phyloP scores from a whole-genome alignment of 1,140 invertebrate genomes.

The Conus betulinus region DNA sequence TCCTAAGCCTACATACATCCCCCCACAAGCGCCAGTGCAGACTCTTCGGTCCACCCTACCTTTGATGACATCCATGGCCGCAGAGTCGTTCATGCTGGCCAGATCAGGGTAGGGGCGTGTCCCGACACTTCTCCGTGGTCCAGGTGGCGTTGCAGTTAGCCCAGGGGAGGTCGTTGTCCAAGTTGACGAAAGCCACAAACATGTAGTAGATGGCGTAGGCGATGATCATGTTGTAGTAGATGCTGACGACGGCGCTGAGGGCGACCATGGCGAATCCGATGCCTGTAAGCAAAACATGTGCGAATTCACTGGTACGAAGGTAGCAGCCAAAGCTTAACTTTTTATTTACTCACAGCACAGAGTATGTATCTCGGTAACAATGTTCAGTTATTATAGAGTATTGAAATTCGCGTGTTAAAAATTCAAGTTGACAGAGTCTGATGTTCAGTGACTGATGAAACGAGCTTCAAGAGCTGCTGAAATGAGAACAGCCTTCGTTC shows the following conservation, averaged over 20 bases:
- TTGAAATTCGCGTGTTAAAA: too few species aligned
- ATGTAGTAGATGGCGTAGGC: conserved; percentile 74
- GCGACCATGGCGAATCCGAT: conserved; percentile 70
- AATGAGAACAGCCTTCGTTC: too few species aligned
- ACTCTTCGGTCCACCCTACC: conserved; percentile 17
- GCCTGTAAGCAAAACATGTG: conserved; percentile 47
- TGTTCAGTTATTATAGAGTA: too few species aligned
- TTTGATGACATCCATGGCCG: neutral
- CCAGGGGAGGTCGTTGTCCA: conserved; percentile 65
- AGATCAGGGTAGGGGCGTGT: neutral
- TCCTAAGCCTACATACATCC: too few species aligned
- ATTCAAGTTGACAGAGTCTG: too few species aligned
- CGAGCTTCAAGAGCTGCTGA: too few species aligned
- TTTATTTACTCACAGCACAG: too few species aligned
- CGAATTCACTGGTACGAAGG: too few species aligned
- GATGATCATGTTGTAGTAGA: conserved; percentile 76
- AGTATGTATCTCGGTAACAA: too few species aligned
- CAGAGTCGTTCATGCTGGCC: neutral
- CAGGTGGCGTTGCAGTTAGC: conserved; percentile 49
- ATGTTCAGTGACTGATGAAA: too few species aligned
- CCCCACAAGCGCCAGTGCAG: too few species aligned
- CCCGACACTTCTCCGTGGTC: neutral
- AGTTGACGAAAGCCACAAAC: conserved; percentile 63
- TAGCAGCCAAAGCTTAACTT: too few species aligned
- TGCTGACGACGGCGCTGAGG: conserved; percentile 62